Base-by-base conservation (phyloP, 1,140 invertebrate genomes). In the Akabosia matsudoensis region DNA sequence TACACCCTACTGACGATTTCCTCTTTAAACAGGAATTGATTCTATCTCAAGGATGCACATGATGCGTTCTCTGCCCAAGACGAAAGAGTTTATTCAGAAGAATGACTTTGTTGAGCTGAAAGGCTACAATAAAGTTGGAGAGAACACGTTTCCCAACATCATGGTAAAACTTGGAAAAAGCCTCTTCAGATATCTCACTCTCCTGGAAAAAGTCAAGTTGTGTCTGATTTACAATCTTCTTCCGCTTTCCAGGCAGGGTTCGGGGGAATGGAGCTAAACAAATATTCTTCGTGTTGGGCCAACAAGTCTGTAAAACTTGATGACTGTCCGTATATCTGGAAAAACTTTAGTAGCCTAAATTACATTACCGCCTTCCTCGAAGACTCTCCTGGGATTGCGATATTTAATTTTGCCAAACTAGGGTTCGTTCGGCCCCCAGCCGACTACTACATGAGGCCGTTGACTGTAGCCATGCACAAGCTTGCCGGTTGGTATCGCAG, bases 41-140 rank as follows among this genome's bases (percentile, higher is more conserved):
- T 86, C 87, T 0, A 84, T 88, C 3, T 88, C 88, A 1, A 81
- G 87, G 28, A 78, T 87, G 18, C 87, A 88, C 80, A 85, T 86
- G 77, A 83, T 85, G 0, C 84, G 88, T 0, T 86, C 87, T 30
- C 82, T 89, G 81, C 85, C 84, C 2, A 80, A 82, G 75, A 88
- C 87, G 0, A 75, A 82, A 16, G 51, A 78, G 0, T 86, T 84
- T 71, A 82, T 88, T 13, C 2, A 74, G 1, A 33, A 37, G 22
- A 76, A 79, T 61, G 75, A 79, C 54, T 81, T 81, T 73, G 70
- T 79, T 1, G 80, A 81, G 54, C 54, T 81, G 74, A 72, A 71
- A 26, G 80, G 80, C 1, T 79, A 81, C 64, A 81, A 77, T 4
- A 81, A 85, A 80, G 79, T 85, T 10, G 85, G 82, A 0, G 81